A percentile compares a stretch with the other conserved stretches of the same genome.
Conservation (phyloP, 1,140 invertebrate genomes). For the Zaprionus ornatus region DNA sequence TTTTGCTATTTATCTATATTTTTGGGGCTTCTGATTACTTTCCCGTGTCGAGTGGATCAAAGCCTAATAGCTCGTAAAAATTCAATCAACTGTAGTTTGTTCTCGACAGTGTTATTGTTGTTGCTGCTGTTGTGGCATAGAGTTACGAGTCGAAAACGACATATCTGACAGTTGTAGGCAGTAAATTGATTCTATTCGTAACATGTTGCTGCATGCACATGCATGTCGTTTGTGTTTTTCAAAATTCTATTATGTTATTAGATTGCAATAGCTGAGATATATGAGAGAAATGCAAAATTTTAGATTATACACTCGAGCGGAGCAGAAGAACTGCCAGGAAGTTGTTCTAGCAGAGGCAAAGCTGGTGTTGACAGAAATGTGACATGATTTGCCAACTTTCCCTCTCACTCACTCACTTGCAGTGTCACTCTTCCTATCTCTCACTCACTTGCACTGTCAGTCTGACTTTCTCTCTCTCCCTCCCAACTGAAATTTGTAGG, state of each 20-base stretch:
- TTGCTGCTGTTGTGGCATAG: neutral
- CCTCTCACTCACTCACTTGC: neutral
- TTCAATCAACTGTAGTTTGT: conserved; percentile 42
- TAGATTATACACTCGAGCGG: neutral
- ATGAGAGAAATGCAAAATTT: neutral
- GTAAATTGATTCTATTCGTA: neutral
- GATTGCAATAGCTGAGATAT: neutral
- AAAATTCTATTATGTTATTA: neutral
- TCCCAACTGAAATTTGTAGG: neutral
- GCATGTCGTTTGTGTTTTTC: neutral
- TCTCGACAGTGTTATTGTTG: neutral
- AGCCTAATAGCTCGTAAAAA: conserved; percentile 63
- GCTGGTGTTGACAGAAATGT: neutral
- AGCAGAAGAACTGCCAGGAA: neutral
- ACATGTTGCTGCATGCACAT: neutral
- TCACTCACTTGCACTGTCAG: neutral
- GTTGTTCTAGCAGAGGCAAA: neutral
- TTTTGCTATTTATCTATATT: conserved; percentile 45
- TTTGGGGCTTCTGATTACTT: conserved; percentile 14
- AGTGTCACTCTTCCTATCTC: too few species aligned
- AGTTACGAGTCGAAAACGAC: neutral
- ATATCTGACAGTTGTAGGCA: neutral
- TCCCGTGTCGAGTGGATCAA: conserved; percentile 52
- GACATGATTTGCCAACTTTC: neutral
- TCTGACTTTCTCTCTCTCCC: neutral